Conservation (phyloP, 2,797 vertebrate species). For the Chiloscyllium punctatum region DNA sequence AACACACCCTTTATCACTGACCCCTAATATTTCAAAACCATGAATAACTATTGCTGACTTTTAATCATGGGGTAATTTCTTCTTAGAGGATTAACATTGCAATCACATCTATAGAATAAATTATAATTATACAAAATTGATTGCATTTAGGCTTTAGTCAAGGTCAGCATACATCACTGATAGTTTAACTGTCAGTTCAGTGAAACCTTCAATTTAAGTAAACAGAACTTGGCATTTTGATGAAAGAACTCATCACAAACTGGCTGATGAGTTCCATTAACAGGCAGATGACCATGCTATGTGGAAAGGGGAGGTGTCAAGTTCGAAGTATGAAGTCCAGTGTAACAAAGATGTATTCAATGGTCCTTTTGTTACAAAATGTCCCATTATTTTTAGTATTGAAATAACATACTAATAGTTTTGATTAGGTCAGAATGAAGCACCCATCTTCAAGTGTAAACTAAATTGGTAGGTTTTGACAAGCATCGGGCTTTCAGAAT, state of each 20-base stretch:
- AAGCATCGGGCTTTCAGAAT: not conserved
- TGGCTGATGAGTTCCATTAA: not conserved
- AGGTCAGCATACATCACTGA: constrained; percentile 24
- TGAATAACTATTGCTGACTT: constrained; percentile 13
- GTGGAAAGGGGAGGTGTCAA: not conserved
- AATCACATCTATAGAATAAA: constrained; percentile 29
- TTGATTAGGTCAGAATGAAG: not conserved
- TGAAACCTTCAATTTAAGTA: constrained; percentile 8
- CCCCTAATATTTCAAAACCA: not conserved
- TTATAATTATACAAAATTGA: constrained; percentile 27
- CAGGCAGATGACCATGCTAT: not conserved
- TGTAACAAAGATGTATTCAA: not conserved
- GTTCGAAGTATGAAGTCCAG: not conserved
- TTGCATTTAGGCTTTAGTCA: constrained; percentile 7
- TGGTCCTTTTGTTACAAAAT: not conserved
- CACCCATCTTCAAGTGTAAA: not conserved
- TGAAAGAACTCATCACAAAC: not conserved
- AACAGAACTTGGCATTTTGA: constrained; percentile 22
- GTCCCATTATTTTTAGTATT: not conserved
- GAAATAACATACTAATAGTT: not conserved
- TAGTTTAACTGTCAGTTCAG: constrained; percentile 11
- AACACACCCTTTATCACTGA: not conserved
- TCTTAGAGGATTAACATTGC: not conserved
- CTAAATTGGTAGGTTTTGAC: not conserved
- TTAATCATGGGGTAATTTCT: constrained; percentile 23